These are phyloP conservation scores for Allobates femoralis DNA, from an alignment of 2,797 vertebrate genomes.

Conservation along the genomic window DNA sequence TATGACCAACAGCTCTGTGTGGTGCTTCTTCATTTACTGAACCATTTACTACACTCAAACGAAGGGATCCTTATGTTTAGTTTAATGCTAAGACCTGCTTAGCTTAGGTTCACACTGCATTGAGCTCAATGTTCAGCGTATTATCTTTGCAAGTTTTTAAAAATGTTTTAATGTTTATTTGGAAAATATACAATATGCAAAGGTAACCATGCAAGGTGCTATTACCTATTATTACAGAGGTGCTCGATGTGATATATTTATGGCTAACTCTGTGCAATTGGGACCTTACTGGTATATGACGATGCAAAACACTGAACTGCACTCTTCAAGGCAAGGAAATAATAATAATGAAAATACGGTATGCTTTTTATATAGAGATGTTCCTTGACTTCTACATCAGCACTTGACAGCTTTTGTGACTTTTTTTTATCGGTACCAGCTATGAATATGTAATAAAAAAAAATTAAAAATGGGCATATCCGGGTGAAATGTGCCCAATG, in stretches of 20 bases:
- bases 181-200: background rate
- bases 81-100: background rate
- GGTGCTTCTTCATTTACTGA: background rate
- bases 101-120: background rate
- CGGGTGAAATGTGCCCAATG: background rate
- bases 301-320: background rate
- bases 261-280: background rate
- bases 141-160: background rate
- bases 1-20: background rate
- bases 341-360: background rate
- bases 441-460: slow-evolving; percentile 29
- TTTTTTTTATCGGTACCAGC: background rate
- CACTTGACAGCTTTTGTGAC: background rate
- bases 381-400: background rate
- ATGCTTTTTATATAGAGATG: background rate
- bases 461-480: background rate
- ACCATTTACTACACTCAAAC: background rate
- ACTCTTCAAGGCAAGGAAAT: background rate
- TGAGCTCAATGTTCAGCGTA: background rate
- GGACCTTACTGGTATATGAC: background rate
- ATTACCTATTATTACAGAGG: background rate
- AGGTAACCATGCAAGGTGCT: background rate
- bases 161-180: background rate
- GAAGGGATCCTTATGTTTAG: background rate
- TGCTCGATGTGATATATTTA: background rate